Percentiles rank a stretch among this genome's conserved stretches.
These are phyloP conservation scores for Lates calcarifer DNA, from an alignment of 2,113 vertebrate species.

Conservation along the genomic window DNA sequence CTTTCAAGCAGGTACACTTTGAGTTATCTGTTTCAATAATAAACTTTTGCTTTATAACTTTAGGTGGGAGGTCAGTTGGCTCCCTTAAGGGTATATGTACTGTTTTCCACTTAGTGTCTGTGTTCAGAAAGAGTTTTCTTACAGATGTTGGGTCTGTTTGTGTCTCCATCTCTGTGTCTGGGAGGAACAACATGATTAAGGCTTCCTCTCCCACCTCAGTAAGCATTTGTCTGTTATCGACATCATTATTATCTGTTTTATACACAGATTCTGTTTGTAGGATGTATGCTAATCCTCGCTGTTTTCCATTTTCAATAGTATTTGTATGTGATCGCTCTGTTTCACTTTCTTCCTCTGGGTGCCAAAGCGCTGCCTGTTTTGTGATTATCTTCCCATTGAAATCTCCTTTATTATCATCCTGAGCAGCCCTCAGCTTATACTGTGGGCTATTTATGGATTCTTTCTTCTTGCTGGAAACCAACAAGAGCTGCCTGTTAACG, in stretches of 20 bases:
- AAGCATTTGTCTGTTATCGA: constrained; percentile 2
- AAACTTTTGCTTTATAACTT: constrained; percentile 11
- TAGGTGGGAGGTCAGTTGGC: neutral
- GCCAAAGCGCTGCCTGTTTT: constrained; percentile 19
- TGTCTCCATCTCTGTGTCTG: constrained; percentile 7
- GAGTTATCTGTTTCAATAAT: neutral
- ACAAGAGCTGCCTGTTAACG: neutral
- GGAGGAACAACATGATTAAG: constrained; percentile 19
- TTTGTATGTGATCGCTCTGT: neutral
- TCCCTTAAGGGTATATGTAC: neutral
- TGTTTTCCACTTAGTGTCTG: constrained; percentile 25
- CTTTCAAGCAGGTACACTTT: constrained; percentile 18
- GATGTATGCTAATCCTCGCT: constrained; percentile 6
- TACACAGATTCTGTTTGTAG: neutral
- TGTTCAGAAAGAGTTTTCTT: neutral
- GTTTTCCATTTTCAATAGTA: constrained; percentile 3
- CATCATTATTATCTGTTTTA: constrained; percentile 31
- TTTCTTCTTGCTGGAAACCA: constrained; percentile 7
- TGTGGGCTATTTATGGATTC: constrained; percentile 26
- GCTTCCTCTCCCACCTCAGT: constrained; percentile 20
- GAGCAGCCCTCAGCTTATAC: constrained; percentile 6
- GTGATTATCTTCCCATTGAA: constrained; percentile 32
- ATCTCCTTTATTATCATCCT: constrained; percentile 27
- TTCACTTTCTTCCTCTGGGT: constrained; percentile 12
- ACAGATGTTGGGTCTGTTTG: neutral